Evolutionary conservation across 2,797 vertebrate genomes (phyloP), one percentile per base, ranked within the genome.

Genomic region (Xyrichtys novacula): DNA sequence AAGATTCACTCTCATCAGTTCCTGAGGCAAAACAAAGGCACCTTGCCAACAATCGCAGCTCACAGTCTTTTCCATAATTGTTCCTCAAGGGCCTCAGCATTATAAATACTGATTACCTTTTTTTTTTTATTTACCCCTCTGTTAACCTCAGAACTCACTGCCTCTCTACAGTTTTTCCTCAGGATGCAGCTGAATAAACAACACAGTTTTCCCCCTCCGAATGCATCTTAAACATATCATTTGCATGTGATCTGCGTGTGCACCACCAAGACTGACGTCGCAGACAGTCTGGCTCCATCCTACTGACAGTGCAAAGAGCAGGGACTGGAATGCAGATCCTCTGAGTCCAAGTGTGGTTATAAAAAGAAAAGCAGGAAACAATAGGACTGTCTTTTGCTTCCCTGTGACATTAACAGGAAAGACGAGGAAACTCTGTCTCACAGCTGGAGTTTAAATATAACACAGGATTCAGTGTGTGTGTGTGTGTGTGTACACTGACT

Each of bases 261-360:
- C 57, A 10, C 46, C 57, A 10, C 46, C 32, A 29, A 61, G 65
- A 74, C 25, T 36, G 74, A 44, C 14, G 25, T 34, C 9, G 61
- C 78, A 89, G 88, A 89, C 87, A 75, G 76, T 49, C 71, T 77
- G 89, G 70, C 88, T 90, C 91, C 89, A 88, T 91, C 89, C 88
- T 77, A 71, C 76, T 80, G 79, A 85, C 64, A n/a, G 59, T 49
- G 71, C 81, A 76, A 59, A 74, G 79, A 81, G 73, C 73, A 71
- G 65, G 23, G 26, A 22, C 65, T 71, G 74, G 79, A 84, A 82
- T 79, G 78, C 64, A 74, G 65, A 84, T 63, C 62, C 43, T 70
- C n/a, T 52, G 67, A 70, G 69, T 70, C 50, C 36, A 38, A 75
- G 65, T 47, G 64, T 29, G 52, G 78, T 85, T 89, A 89, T 87